Conservation (phyloP, 2,113 vertebrate genomes). For the Pollachius pollachius region DNA sequence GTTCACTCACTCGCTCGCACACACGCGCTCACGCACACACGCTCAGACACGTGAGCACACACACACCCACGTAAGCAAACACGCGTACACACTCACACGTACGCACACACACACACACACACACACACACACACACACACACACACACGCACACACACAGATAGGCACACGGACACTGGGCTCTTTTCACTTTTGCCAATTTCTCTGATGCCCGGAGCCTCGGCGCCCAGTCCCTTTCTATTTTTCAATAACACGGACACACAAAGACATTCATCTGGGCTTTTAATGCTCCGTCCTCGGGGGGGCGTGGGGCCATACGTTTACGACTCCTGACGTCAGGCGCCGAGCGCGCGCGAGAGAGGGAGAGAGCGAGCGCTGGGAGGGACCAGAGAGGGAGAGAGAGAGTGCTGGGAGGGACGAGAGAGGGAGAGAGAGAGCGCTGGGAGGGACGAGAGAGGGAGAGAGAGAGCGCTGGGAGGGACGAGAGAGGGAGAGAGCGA, state of each 20-base stretch:
- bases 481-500: too few species aligned
- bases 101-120: too few species aligned
- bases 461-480: too few species aligned
- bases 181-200: constrained; percentile 2
- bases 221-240: constrained; percentile 18
- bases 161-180: too few species aligned
- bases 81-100: too few species aligned
- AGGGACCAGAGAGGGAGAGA: too few species aligned
- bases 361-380: constrained; percentile 7
- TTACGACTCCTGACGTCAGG: constrained; percentile 44
- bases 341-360: constrained; percentile 22
- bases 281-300: constrained; percentile 41
- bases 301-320: constrained; percentile 42
- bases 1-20: too few species aligned
- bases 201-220: constrained; percentile 20
- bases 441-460: too few species aligned
- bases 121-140: background rate
- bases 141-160: background rate
- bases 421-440: background rate
- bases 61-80: too few species aligned
- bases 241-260: constrained; percentile 13
- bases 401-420: too few species aligned
- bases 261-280: constrained; percentile 44
- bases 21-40: too few species aligned
- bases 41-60: too few species aligned